Evolutionary conservation across 2,113 vertebrate species (phyloP).

Genomic region (Motacilla tschutschensis): DNA sequence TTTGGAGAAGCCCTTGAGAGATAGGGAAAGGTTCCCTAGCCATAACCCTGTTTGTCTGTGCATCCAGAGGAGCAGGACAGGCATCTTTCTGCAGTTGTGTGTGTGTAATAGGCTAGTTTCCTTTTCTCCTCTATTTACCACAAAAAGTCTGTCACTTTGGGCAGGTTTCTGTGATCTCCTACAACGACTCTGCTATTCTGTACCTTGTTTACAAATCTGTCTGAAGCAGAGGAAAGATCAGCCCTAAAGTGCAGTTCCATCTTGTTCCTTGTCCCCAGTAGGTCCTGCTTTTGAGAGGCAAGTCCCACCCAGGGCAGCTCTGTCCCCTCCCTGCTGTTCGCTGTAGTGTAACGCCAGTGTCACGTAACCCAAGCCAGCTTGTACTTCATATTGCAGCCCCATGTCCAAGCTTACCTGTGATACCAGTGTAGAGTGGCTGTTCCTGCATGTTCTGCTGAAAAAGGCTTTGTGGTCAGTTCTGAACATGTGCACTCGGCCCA

Average conservation of each 20-base stretch:
- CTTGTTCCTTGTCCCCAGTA: background rate
- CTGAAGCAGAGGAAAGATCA: background rate
- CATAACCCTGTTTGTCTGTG: background rate
- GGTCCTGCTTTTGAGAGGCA: conserved; percentile 27
- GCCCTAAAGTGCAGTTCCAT: conserved; percentile 14
- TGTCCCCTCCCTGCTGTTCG: background rate
- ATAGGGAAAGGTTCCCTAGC: background rate
- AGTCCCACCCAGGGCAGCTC: background rate
- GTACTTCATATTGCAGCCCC: conserved; percentile 31
- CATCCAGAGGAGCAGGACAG: background rate
- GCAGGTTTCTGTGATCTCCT: background rate
- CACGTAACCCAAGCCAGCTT: background rate
- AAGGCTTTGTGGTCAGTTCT: conserved; percentile 50
- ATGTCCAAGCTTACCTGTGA: conserved; percentile 33
- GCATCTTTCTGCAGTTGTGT: background rate
- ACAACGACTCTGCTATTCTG: background rate
- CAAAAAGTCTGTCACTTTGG: background rate
- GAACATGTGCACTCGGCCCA: conserved; percentile 1
- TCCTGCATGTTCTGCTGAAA: conserved; percentile 58
- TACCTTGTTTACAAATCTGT: conserved; percentile 31
- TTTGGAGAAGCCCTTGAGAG: conserved; percentile 12
- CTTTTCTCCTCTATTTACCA: background rate
- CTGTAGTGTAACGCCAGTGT: conserved; percentile 20
- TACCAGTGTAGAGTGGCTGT: conserved; percentile 37
- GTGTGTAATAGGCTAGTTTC: conserved; percentile 21